Conservation (phyloP, 2,888 invertebrate genomes). For the Tetropium fuscum region DNA sequence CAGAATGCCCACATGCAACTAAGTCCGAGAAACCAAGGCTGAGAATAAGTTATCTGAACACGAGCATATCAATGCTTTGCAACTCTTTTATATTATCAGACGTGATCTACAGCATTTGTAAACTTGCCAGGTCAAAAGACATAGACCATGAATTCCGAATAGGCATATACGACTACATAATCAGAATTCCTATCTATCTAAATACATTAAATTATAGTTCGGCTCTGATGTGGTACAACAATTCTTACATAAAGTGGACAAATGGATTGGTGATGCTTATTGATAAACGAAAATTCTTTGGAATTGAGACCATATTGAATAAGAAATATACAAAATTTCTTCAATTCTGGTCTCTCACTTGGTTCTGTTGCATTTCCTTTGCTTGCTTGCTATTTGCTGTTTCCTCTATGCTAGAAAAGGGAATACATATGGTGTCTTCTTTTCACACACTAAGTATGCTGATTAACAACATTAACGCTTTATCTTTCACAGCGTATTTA, state of each 20-base stretch:
- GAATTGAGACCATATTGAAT: slow-evolving; percentile 18
- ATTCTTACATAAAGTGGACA: slow-evolving; percentile 6
- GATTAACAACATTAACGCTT: slow-evolving; percentile 24
- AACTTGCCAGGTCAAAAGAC: background rate
- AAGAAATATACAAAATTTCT: background rate
- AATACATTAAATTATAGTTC: slow-evolving; percentile 17
- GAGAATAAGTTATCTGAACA: background rate
- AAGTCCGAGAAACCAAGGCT: slow-evolving; percentile 12
- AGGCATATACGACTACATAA: background rate
- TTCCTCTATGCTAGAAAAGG: background rate
- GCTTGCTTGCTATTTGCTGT: background rate
- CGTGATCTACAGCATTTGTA: background rate
- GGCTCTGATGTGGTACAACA: background rate
- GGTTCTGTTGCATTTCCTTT: background rate
- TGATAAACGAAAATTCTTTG: slow-evolving; percentile 23
- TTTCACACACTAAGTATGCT: slow-evolving; percentile 7
- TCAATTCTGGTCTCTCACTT: slow-evolving; percentile 1
- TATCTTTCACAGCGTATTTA: slow-evolving; percentile 1
- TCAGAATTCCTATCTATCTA: slow-evolving; percentile 14
- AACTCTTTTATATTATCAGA: background rate
- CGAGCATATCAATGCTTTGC: background rate
- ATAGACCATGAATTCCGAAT: background rate
- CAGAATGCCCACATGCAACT: slow-evolving; percentile 32
- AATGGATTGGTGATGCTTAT: slow-evolving; percentile 23
- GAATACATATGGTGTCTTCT: background rate